Conservation (phyloP, 2,797 vertebrate genomes). For the Vespertilio murinus region DNA sequence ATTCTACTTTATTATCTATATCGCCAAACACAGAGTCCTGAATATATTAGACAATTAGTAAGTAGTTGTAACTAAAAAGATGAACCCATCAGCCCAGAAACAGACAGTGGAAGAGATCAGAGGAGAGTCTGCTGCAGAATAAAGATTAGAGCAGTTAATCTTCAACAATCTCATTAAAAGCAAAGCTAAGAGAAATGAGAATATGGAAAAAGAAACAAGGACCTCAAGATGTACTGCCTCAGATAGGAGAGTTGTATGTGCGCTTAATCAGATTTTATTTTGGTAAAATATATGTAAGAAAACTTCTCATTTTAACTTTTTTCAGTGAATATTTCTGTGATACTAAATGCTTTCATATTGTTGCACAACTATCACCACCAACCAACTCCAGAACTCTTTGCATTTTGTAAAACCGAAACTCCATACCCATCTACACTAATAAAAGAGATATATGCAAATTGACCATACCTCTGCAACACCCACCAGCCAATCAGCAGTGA, state of each 20-base stretch:
- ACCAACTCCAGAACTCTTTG: not conserved
- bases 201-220: not conserved
- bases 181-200: not conserved
- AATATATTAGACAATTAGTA: not conserved
- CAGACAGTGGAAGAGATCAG: not conserved
- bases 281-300: not conserved
- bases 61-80: not conserved
- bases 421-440: not conserved
- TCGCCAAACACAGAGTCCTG: not conserved
- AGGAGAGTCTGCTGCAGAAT: not conserved
- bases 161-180: not conserved
- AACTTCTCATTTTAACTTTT: not conserved
- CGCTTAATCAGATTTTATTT: not conserved
- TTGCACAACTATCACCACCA: not conserved
- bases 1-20: not conserved
- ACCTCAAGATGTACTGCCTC: not conserved
- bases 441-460: too few species aligned
- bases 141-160: not conserved
- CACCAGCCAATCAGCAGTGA: too few species aligned
- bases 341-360: not conserved
- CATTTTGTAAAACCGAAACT: not conserved
- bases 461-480: too few species aligned
- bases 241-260: not conserved
- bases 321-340: not conserved
- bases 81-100: constrained; percentile 1